phyloP scores from a whole-genome alignment of 2,888 invertebrate species.

The Drosophila colorata region DNA sequence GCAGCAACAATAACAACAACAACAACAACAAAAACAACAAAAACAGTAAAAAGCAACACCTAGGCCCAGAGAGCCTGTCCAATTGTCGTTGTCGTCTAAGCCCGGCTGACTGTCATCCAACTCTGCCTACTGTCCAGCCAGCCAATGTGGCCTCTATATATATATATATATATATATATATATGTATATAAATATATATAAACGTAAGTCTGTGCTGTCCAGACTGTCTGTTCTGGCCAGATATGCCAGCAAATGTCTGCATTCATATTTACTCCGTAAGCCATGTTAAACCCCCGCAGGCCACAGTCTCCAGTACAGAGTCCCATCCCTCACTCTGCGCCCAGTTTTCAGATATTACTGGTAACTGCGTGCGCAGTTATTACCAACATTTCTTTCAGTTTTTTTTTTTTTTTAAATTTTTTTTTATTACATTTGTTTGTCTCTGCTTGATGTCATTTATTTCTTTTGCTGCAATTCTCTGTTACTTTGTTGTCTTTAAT shows the following conservation, averaged over 20 bases:
- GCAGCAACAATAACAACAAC: conserved; percentile 36
- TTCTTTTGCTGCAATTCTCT: conserved; percentile 21
- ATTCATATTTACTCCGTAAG: conserved; percentile 64
- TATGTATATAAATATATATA: neutral
- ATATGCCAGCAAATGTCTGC: conserved; percentile 62
- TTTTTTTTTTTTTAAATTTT: conserved; percentile 8
- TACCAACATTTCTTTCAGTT: conserved; percentile 64
- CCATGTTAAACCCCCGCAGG: conserved; percentile 39
- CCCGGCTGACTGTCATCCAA: conserved; percentile 60
- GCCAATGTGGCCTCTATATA: conserved; percentile 30
- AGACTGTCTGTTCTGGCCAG: conserved; percentile 43
- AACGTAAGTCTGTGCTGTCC: conserved; percentile 2
- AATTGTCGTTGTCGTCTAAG: conserved; percentile 63
- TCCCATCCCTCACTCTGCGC: conserved; percentile 33
- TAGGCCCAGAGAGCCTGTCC: conserved; percentile 61
- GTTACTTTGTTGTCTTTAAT: conserved; percentile 54
- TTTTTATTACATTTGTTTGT: conserved; percentile 38
- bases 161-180: neutral
- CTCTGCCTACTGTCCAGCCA: conserved; percentile 56
- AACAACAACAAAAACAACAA: conserved; percentile 51
- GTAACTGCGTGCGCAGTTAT: conserved; percentile 66
- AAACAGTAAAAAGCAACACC: conserved; percentile 73
- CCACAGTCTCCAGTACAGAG: conserved; percentile 14
- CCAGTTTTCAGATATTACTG: conserved; percentile 39
- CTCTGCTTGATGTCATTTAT: conserved; percentile 40